phyloP scores from a whole-genome alignment of 2,888 invertebrate genomes.

The Trissolcus brochymenae region DNA sequence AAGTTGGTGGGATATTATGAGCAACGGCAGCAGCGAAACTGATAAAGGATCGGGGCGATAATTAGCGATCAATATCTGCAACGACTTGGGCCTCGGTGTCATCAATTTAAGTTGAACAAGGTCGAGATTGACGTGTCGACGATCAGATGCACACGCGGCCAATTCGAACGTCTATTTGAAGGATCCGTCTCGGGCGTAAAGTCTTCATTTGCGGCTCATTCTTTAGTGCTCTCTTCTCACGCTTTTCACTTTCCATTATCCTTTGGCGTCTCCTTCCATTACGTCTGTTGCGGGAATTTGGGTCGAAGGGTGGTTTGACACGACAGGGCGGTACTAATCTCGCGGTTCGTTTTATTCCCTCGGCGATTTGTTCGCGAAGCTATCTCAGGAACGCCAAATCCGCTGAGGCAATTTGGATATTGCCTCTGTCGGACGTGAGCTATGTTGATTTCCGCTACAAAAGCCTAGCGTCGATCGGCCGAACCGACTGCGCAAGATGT shows the following conservation, averaged over 20 bases:
- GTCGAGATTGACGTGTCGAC: slow-evolving; percentile 18
- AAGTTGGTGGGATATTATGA: too few relatives aligned
- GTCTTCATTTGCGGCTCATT: slow-evolving; percentile 39
- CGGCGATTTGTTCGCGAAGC: slow-evolving; percentile 66
- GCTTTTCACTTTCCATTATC: slow-evolving; percentile 52
- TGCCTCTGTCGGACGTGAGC: slow-evolving; percentile 66
- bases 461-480: slow-evolving; percentile 32
- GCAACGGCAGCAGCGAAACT: too few relatives aligned
- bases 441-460: slow-evolving; percentile 55
- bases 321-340: slow-evolving; percentile 63
- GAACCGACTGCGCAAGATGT: slow-evolving; percentile 35
- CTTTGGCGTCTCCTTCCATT: slow-evolving; percentile 37
- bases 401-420: slow-evolving; percentile 72
- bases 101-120: slow-evolving; percentile 8
- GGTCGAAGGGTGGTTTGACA: slow-evolving; percentile 58
- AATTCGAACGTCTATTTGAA: slow-evolving; percentile 21
- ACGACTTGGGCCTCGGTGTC: background rate
- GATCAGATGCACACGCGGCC: slow-evolving; percentile 14
- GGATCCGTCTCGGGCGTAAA: slow-evolving; percentile 15
- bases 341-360: slow-evolving; percentile 68
- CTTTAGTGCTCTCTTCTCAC: slow-evolving; percentile 29
- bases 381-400: slow-evolving; percentile 65
- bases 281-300: slow-evolving; percentile 49
- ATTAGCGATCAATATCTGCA: background rate
- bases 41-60: slow-evolving; percentile 5